These are phyloP conservation scores for Pomatostomus ruficeps DNA, from an alignment of 2,113 vertebrate species.

Conservation along the genomic window DNA sequence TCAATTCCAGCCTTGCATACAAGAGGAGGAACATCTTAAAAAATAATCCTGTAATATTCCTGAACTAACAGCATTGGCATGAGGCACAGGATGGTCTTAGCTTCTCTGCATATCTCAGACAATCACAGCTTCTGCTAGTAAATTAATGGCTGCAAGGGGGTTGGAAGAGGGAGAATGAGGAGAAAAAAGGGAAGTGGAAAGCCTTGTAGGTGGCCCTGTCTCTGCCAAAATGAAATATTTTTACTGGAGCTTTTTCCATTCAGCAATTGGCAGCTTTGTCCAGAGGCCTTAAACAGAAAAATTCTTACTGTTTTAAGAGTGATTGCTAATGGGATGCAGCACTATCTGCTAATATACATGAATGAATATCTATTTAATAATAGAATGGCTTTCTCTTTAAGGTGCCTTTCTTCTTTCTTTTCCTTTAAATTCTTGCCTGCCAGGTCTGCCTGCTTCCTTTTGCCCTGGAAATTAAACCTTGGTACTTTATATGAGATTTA, in stretches of 20 bases:
- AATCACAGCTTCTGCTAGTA: conserved; percentile 36
- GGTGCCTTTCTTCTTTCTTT: not conserved
- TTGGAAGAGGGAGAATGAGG: not conserved
- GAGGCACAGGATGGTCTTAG: not conserved
- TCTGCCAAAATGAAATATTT: conserved; percentile 38
- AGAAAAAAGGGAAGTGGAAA: not conserved
- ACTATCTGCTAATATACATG: not conserved
- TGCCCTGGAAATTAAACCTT: conserved; percentile 22
- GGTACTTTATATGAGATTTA: not conserved
- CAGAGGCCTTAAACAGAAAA: not conserved
- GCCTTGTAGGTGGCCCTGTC: conserved; percentile 21
- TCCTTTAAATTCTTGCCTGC: not conserved
- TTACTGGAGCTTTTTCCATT: conserved; percentile 29
- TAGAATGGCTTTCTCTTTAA: not conserved
- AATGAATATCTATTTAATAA: not conserved
- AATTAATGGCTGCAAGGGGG: conserved; percentile 21
- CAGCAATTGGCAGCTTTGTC: conserved; percentile 13
- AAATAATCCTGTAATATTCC: conserved; percentile 15
- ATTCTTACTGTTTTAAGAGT: not conserved
- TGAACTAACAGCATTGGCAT: conserved; percentile 7
- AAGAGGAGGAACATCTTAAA: conserved; percentile 28
- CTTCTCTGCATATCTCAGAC: not conserved
- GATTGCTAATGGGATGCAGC: not conserved
- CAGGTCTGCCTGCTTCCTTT: not conserved
- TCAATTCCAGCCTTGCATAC: not conserved